Evolutionary conservation across 2,113 vertebrate genomes (phyloP), one percentile per base, ranked within the genome.

Genomic region (Platichthys flesus): DNA sequence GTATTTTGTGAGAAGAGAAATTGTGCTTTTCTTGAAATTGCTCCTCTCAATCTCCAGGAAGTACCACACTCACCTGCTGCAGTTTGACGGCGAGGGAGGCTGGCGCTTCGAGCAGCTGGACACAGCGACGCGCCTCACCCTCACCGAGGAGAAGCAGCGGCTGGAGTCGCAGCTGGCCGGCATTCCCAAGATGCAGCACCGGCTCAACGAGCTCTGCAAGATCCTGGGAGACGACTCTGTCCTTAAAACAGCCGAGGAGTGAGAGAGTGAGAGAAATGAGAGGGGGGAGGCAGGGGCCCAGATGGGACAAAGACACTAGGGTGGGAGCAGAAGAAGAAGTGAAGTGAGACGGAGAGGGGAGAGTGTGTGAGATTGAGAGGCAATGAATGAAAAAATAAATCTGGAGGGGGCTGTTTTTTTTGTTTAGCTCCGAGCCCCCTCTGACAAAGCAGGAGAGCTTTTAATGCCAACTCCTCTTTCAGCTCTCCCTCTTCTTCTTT

Each of bases 71-170:
- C 97, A 99, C 91, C 93, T 99, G 92, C 94, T 99, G 87, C 98
- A 99, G 93, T 99, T 99, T 76, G 97, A 99, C 0, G 98, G 98
- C 1, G 97, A 99, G 95, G 98, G 98, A 0, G 96, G 97, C 71
- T 99, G 98, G 97, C 95, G 95, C 54, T 99, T 99, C 12, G 97
- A 99, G 93, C 96, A 98, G 85, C 67, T 99, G 94, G 97, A 99
- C 92, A 96, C 95, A 0, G 97, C 97, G 9, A 97, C 96, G 15
- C 97, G 98, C 42, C 95, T 99, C 79, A 95, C 97, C 8, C 79
- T 99, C 81, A 97, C 96, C 20, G 98, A 99, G 91, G 98, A 99
- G 88, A 99, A 99, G 80, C 98, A 99, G 89, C 96, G 97, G 71
- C 96, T 99, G 51, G 98, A 99, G 92, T 92, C 96, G 45, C 97